Conservation (phyloP, 2,113 vertebrate species). For the Puma concolor region DNA sequence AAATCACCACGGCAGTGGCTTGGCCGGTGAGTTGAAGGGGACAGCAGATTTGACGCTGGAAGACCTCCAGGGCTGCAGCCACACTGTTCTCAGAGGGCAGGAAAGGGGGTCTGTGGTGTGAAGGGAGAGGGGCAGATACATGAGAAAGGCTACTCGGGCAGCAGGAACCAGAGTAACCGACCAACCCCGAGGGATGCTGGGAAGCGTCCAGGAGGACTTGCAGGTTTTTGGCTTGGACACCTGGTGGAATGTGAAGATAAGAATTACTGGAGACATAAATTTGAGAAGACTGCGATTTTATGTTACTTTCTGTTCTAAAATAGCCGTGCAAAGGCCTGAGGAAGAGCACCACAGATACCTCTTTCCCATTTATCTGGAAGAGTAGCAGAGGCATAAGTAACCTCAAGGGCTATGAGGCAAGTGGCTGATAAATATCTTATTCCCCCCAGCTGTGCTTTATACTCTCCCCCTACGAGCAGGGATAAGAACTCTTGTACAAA, state of each 20-base stretch:
- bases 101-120: background rate
- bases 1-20: background rate
- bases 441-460: background rate
- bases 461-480: accelerated
- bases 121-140: background rate
- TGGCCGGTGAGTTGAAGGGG: background rate
- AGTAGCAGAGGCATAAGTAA: background rate
- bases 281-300: background rate
- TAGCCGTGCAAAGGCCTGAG: background rate
- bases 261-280: background rate
- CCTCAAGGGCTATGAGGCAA: background rate
- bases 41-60: background rate
- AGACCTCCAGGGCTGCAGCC: background rate
- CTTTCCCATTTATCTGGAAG: background rate
- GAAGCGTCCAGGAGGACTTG: background rate
- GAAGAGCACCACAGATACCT: background rate
- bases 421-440: background rate
- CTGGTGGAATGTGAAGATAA: background rate
- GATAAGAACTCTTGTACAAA: background rate
- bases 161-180: background rate
- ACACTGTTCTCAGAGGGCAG: background rate
- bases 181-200: too few species aligned
- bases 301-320: background rate
- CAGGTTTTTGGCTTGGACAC: background rate
- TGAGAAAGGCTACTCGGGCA: background rate